phyloP scores from a whole-genome alignment of 2,113 vertebrate genomes.

The Nycticryphes semicollaris region DNA sequence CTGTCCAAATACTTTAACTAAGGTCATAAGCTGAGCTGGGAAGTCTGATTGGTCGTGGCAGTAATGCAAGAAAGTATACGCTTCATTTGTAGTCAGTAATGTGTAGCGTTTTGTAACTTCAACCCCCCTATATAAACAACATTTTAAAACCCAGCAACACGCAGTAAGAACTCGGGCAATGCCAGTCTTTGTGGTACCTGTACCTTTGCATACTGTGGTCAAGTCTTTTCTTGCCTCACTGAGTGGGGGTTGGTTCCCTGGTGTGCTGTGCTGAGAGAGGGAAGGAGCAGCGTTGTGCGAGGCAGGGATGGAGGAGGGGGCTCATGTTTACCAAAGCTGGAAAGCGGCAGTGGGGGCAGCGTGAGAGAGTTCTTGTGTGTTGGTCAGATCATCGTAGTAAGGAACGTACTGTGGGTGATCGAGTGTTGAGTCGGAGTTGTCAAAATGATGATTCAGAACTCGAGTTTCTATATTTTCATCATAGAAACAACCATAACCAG shows the following conservation, averaged over 20 bases:
- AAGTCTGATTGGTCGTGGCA: background rate
- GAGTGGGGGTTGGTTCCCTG: background rate
- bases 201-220: background rate
- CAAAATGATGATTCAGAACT: background rate
- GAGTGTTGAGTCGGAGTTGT: background rate
- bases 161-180: background rate
- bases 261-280: background rate
- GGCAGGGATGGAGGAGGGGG: background rate
- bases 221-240: background rate
- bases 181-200: background rate
- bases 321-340: background rate
- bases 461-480: background rate
- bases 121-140: rapidly evolving
- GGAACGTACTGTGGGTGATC: background rate
- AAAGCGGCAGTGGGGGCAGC: background rate
- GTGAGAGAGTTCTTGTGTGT: background rate
- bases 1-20: background rate
- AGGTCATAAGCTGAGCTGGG: background rate
- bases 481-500: background rate
- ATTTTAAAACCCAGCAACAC: background rate
- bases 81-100: background rate
- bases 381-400: background rate
- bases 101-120: background rate
- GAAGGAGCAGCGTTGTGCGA: too few relatives aligned
- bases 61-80: background rate